These are phyloP conservation scores for Pissodes strobi DNA, from an alignment of 1,140 invertebrate genomes.

Conservation along the genomic window DNA sequence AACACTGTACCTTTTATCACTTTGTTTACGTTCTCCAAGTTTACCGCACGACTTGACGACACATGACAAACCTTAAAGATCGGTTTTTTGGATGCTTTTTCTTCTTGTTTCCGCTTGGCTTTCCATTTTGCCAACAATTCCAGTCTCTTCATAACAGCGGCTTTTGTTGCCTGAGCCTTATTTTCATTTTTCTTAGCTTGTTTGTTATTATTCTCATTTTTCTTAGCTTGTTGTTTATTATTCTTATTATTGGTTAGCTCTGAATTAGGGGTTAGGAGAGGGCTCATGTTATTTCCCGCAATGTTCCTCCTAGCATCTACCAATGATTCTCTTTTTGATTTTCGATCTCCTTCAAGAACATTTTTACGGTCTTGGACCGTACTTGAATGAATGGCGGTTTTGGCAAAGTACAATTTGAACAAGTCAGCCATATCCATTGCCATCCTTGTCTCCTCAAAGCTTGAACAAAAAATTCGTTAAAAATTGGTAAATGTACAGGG, in stretches of 20 bases:
- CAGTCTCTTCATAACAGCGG: too few relatives aligned
- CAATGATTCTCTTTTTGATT: constrained; percentile 29
- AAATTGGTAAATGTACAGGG: too few relatives aligned
- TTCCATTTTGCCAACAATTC: too few relatives aligned
- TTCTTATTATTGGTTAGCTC: too few relatives aligned
- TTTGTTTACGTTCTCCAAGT: constrained; percentile 30
- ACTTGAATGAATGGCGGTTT: neutral
- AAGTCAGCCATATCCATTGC: constrained; percentile 31
- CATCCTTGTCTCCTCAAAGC: too few relatives aligned
- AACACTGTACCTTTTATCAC: constrained; percentile 28
- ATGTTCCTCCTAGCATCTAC: constrained; percentile 27
- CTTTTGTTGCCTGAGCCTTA: neutral
- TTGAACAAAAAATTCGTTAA: too few relatives aligned
- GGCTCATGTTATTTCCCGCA: constrained; percentile 24
- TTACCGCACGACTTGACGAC: neutral
- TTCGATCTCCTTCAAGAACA: constrained; percentile 11
- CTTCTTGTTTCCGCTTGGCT: constrained; percentile 20
- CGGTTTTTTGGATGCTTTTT: too few relatives aligned
- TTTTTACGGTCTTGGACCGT: constrained; percentile 11
- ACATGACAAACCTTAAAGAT: too few relatives aligned
- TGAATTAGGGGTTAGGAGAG: constrained; percentile 10
- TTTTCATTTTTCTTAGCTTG: too few relatives aligned
- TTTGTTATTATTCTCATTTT: neutral
- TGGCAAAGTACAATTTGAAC: constrained; percentile 19
- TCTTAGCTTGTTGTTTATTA: neutral